Base-by-base conservation (phyloP, 2,797 vertebrate genomes). In the Naso thynnoides region DNA sequence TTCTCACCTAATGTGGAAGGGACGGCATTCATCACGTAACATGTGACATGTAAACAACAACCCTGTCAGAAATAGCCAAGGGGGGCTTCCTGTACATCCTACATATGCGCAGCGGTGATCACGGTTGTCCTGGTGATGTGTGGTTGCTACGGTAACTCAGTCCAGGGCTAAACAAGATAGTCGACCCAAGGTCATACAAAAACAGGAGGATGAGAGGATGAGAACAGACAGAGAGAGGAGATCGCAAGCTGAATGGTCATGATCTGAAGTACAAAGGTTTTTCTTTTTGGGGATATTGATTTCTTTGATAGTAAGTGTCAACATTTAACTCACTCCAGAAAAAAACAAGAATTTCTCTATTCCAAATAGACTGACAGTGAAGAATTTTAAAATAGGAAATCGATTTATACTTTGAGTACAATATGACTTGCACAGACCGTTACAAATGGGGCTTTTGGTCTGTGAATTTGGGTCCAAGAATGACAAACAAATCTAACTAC, bases 121-220 rank as follows among this genome's bases (percentile, higher is more conserved):
- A 3, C 7, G 63, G 81, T 76, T 63, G 73, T 73, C 71, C 49
- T 58, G 69, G 76, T 76, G 78, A 82, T 73, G 58, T 13, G 72
- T 53, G 39, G 87, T 85, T 89, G 87, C 86, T 74, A 56, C 5
- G 82, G 81, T 64, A 82, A 86, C 83, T 58, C 10, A 2, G 50
- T 65, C 48, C 24, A 29, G 44, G 75, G 72, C 41, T 70, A 15
- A 59, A 79, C 59, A 44, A 72, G 59, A 62, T 13, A 21, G 39
- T 21, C 8, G 27, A 75, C 38, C 61, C 58, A 53, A 82, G 66
- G 73, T 88, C 79, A 81, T 1, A 16, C 0, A 10, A 52, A 62
- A 75, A 63, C 53, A 26, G 62, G 75, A 78, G 33, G 56, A 70
- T 7, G 45, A 63, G 56, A 54, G 49, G 31, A 61, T n/a, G 49